Evolutionary conservation across 2,113 vertebrate genomes (phyloP).

Genomic region (Brachyhypopomus occidentalis): DNA sequence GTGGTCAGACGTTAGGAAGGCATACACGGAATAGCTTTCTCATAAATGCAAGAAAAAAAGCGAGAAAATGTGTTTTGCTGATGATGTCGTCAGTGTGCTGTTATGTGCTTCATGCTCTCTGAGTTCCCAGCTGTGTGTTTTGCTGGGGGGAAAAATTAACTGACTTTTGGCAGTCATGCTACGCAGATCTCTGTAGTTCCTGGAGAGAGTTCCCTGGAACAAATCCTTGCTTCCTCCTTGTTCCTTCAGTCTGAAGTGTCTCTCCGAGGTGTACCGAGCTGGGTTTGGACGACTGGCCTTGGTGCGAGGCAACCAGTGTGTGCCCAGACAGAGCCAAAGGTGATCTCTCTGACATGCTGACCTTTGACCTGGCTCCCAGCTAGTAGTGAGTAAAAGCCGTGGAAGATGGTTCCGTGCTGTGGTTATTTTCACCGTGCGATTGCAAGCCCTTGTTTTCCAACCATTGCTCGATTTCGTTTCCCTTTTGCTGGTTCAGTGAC

Average conservation of each 20-base stretch:
- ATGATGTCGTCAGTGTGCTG: too few species aligned
- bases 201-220: neutral
- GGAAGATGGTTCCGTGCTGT: neutral
- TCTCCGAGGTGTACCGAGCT: neutral
- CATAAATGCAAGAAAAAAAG: too few species aligned
- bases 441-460: neutral
- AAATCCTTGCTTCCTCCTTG: neutral
- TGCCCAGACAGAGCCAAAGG: too few species aligned
- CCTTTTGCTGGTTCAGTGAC: neutral
- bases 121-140: too few species aligned
- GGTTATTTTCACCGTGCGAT: neutral
- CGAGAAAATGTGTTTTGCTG: too few species aligned
- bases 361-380: too few species aligned
- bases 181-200: neutral
- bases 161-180: neutral
- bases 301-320: too few species aligned
- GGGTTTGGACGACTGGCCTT: neutral
- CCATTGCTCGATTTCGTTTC: conserved; percentile 15
- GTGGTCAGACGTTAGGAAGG: neutral
- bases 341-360: too few species aligned
- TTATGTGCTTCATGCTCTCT: too few species aligned
- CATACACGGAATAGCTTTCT: neutral
- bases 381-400: too few species aligned
- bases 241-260: neutral
- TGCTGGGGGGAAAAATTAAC: too few species aligned